These are phyloP conservation scores for Mionectes olivaceus DNA, from an alignment of 2,797 vertebrate genomes.

Conservation along the genomic window DNA sequence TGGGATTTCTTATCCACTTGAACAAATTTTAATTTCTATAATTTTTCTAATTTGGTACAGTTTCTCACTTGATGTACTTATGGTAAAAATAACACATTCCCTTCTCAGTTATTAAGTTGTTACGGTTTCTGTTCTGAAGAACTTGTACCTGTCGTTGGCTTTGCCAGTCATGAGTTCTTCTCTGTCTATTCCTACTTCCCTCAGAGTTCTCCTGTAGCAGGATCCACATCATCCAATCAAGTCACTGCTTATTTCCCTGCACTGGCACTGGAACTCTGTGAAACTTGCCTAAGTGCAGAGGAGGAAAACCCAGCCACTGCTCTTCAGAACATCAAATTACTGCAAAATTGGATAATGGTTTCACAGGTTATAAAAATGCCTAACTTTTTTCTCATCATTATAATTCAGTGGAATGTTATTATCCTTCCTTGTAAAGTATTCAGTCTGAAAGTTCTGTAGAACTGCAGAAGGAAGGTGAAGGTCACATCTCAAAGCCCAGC, in stretches of 20 bases:
- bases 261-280: accelerated
- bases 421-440: neutral
- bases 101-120: neutral
- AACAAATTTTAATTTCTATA: neutral
- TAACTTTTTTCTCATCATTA: neutral
- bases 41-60: neutral
- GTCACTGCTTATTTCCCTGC: neutral
- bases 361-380: neutral
- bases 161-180: neutral
- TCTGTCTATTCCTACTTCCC: neutral
- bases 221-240: neutral
- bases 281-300: neutral
- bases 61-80: neutral
- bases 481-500: neutral
- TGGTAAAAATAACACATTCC: neutral
- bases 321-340: neutral
- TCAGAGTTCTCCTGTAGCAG: neutral
- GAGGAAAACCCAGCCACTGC: neutral
- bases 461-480: neutral
- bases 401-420: neutral
- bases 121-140: neutral
- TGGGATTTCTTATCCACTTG: neutral
- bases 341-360: neutral
- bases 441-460: neutral
- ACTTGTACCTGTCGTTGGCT: neutral